Evolutionary conservation across 1,140 invertebrate species (phyloP), one percentile per base, ranked within the genome.

Genomic region (Solenopsis invicta): DNA sequence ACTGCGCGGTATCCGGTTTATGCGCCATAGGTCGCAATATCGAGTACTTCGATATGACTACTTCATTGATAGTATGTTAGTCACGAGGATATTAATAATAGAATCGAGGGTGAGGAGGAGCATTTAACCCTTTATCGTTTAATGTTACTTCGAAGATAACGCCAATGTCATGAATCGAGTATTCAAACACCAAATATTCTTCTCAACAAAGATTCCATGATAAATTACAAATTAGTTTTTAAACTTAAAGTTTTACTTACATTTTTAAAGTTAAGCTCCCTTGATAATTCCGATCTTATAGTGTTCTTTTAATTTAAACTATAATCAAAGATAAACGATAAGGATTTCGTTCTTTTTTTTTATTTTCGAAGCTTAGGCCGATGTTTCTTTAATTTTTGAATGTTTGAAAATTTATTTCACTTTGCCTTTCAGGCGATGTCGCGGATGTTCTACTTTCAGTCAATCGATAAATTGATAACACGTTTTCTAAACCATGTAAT

Each of bases 1-100:
- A 69, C 75, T 64, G 75, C 59, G 12, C 37, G 37, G 34, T 71
- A 81, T 81, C 64, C 64, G 64, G 78, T 81, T 81, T 72, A 72
- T 56, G 50, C 64, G 50, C 66, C 37, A 16, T 81, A 72, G 18
- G 34, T 80, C 29, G 77, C 48, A 67, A 29, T 62, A 75, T 75
- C 21, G 52, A 56, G 12, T 64, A 50, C 21, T 48, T 48, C 6
- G 66, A 50, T 24, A 16, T 24, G 21, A 69, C 5, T 76, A 77
- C 21, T 24, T 62, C 0, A 21, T 56, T 61, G 74, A 62, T 77
- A 41, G 16, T 45, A 61, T 18, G 59, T 77, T 77, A 77, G 41
- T 62, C 56, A 13, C 41, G 72, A 21, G 24, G 75, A 77, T 48
- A 77, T 62, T 77, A 45, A 77, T 77, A 45, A 77, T 61, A 77